Conservation (phyloP, 2,888 invertebrate species). For the Drosophila borealis region DNA sequence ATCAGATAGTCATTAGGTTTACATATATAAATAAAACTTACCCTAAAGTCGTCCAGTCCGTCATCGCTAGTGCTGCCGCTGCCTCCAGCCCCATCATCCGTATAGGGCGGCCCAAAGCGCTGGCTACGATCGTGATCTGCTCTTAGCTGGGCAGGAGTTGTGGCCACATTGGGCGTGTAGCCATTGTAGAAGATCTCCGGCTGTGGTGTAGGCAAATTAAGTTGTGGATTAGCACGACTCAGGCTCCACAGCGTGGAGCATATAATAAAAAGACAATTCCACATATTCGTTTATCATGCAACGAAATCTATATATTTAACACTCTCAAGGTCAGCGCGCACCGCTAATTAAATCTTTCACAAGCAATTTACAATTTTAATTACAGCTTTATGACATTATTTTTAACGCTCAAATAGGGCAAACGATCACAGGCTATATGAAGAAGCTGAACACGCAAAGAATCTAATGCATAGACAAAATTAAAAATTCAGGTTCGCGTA, state of each 20-base stretch:
- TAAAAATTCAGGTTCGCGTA: background rate
- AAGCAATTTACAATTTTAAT: constrained; percentile 67
- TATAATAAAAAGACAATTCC: constrained; percentile 41
- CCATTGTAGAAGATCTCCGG: constrained; percentile 82
- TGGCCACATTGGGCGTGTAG: constrained; percentile 75
- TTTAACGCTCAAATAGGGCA: constrained; percentile 27
- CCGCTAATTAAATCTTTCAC: constrained; percentile 60
- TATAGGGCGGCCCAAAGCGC: constrained; percentile 84
- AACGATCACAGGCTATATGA: constrained; percentile 11
- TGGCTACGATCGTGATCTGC: constrained; percentile 82
- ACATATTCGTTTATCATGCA: constrained; percentile 52
- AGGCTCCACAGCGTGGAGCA: constrained; percentile 30
- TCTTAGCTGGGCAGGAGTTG: constrained; percentile 67
- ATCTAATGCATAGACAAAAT: background rate
- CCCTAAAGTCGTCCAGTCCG: constrained; percentile 83
- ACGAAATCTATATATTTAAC: constrained; percentile 60
- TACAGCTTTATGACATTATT: constrained; percentile 40
- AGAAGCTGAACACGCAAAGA: constrained; percentile 7
- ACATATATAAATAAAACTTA: constrained; percentile 44
- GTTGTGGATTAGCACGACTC: constrained; percentile 82
- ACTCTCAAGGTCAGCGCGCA: constrained; percentile 63
- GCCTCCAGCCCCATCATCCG: constrained; percentile 52
- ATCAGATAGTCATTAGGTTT: too few species aligned
- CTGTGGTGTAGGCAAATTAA: constrained; percentile 86
- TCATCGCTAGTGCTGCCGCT: constrained; percentile 67